Evolutionary conservation across 2,888 invertebrate species (phyloP), one percentile per base, ranked within the genome.

Genomic region (Adela reaumurella): DNA sequence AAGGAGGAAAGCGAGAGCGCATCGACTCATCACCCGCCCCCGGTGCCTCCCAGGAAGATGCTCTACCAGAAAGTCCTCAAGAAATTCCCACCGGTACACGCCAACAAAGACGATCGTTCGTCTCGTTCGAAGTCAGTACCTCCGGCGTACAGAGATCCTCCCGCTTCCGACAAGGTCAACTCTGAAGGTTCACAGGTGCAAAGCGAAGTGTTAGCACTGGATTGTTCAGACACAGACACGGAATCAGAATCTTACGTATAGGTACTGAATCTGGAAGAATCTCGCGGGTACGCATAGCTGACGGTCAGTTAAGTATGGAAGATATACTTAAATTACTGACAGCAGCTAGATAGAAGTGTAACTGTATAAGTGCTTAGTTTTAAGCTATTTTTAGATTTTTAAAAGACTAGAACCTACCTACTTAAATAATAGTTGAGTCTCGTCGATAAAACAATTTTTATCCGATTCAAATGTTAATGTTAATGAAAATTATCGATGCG

Each of bases 71-170:
- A 73, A 57, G 72, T 79, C 3, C 64, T 85, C 43, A 82, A 83
- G 64, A 85, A 85, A 58, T 74, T 84, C 55, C 85, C 85, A 49
- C 85, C 85, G 1, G 86, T 85, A 19, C 86, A 86, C 58, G 82
- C 85, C 56, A 83, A 77, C 56, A 80, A 82, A 50, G 83, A 84
- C 19, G 83, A 83, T 46, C 79, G 83, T 52, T 63, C 64, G 43
- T 65, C 68, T 1, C 67, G 78, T 19, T 78, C 78, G 2, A 77
- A 76, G 55, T 77, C 79, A 17, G 77, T 77, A 20, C 77, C 79
- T 8, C 71, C 78, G 1, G 56, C 74, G n/a, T 77, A 76, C 58
- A 60, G 73, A 46, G 74, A 74, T 50, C 72, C 70, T n/a, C 67
- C 70, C 17, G 70, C 68, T 53, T 66, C 68, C 49, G 55, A 60